Conservation (phyloP, 2,797 vertebrate species). For the Hemibagrus guttatus region DNA sequence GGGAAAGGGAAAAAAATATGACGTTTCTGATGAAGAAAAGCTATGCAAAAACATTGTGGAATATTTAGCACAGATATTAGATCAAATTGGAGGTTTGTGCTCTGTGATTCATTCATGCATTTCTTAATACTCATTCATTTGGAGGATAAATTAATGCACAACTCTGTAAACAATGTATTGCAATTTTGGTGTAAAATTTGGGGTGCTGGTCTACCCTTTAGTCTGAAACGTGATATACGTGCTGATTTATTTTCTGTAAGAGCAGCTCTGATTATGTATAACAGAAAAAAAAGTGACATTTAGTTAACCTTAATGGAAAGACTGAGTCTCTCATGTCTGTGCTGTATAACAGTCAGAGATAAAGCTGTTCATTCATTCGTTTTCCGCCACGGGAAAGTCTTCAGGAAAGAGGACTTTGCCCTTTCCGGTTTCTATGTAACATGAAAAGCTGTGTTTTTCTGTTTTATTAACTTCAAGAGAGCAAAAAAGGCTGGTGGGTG, state of each 20-base stretch:
- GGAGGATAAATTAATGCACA: not conserved
- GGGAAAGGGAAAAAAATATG: slow-evolving; percentile 40
- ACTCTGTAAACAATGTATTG: no score
- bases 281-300: not conserved
- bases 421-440: not conserved
- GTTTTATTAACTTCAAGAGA: not conserved
- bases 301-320: not conserved
- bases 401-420: not conserved
- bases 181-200: not conserved
- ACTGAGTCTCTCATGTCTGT: no score
- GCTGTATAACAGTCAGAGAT: not conserved
- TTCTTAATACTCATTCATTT: not conserved
- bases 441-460: not conserved
- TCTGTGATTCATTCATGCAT: slow-evolving; percentile 4
- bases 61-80: slow-evolving; percentile 36
- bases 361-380: not conserved
- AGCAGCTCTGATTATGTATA: not conserved
- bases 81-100: slow-evolving; percentile 31
- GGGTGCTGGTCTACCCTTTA: not conserved
- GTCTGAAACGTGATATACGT: not conserved
- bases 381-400: not conserved
- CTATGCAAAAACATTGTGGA: slow-evolving; percentile 31
- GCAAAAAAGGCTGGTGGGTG: not conserved
- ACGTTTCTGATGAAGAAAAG: slow-evolving; percentile 49
- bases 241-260: not conserved